phyloP scores from a whole-genome alignment of 2,113 vertebrate genomes.

The Anoplopoma fimbria region DNA sequence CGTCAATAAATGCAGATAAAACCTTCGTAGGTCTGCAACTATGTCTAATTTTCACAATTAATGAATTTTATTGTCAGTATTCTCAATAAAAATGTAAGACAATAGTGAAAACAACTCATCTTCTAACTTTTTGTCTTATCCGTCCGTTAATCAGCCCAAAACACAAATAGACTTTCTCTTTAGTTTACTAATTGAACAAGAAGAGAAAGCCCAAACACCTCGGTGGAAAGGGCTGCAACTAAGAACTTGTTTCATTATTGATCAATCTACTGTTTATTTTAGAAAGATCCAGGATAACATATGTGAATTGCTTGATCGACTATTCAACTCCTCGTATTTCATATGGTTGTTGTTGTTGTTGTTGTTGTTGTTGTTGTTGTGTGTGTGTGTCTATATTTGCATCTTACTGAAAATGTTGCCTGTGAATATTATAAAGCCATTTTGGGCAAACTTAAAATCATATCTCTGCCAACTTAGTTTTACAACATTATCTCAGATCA shows the following conservation, averaged over 20 bases:
- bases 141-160: neutral
- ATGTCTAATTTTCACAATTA: neutral
- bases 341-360: neutral
- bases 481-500: neutral
- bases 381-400: neutral
- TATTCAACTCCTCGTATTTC: neutral
- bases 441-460: neutral
- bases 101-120: neutral
- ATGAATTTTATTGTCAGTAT: neutral
- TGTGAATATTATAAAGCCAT: neutral
- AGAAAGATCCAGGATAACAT: neutral
- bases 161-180: neutral
- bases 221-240: neutral
- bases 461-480: neutral
- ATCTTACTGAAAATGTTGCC: neutral
- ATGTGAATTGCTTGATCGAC: neutral
- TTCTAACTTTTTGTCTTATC: neutral
- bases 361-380: constrained; percentile 6
- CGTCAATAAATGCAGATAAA: neutral
- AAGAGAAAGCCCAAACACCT: neutral
- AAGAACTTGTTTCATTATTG: neutral
- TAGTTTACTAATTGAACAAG: neutral
- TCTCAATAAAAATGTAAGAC: neutral
- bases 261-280: neutral
- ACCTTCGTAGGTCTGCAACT: too few relatives aligned